A percentile compares a stretch with the other conserved stretches of the same genome.
These are phyloP conservation scores for Platyrinchus mystaceus DNA, from an alignment of 2,797 vertebrate genomes.

Conservation along the genomic window DNA sequence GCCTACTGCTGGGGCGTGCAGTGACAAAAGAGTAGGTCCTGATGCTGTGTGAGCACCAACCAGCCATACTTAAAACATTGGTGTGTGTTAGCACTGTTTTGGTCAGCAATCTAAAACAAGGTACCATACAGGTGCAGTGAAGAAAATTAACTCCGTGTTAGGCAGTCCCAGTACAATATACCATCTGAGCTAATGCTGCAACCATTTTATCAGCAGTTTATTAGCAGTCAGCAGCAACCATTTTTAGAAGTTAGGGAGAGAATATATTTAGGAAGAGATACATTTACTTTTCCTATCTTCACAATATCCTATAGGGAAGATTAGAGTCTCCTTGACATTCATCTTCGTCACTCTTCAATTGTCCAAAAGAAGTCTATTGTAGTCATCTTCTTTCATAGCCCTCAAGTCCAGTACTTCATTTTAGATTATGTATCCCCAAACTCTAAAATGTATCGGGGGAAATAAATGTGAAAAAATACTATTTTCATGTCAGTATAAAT, in stretches of 20 bases:
- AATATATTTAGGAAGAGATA: neutral
- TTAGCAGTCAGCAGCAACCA: neutral
- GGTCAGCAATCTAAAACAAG: neutral
- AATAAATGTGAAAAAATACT: neutral
- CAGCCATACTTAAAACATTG: neutral
- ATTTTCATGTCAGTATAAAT: neutral
- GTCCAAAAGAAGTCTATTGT: neutral
- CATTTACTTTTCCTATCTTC: neutral
- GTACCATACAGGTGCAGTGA: neutral
- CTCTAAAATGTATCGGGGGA: neutral
- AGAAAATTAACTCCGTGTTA: neutral
- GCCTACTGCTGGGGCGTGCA: neutral
- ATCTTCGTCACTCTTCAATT: neutral
- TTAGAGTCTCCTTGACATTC: neutral
- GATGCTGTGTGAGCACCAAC: neutral
- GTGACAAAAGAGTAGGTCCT: neutral
- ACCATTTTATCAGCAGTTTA: neutral
- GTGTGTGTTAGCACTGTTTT: neutral
- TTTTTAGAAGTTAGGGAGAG: neutral
- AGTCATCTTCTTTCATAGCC: neutral
- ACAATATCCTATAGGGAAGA: neutral
- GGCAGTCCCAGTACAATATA: neutral
- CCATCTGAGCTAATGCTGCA: neutral
- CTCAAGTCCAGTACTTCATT: neutral
- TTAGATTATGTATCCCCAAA: neutral